Evolutionary conservation across 2,888 invertebrate species (phyloP).

Genomic region (Diloba caeruleocephala): DNA sequence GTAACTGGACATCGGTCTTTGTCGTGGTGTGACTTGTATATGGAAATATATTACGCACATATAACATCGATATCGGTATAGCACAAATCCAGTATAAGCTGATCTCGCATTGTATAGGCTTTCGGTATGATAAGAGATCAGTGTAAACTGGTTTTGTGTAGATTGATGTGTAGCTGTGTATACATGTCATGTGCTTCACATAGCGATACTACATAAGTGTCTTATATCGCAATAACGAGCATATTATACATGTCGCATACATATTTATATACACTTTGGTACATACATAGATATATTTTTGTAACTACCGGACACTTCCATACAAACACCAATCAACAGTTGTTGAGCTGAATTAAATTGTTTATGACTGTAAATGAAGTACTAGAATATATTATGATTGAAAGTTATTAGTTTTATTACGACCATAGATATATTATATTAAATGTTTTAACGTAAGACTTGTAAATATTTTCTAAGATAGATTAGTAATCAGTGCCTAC

Average conservation of each 20-base stretch:
- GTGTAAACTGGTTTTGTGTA: no score
- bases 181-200: not conserved
- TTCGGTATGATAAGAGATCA: no score
- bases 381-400: conserved; percentile 50
- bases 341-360: conserved; percentile 14
- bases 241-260: conserved; percentile 4
- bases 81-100: no score
- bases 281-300: conserved; percentile 43
- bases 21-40: no score
- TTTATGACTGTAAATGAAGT: conserved; percentile 49
- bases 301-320: conserved; percentile 25
- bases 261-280: conserved; percentile 13
- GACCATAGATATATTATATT: conserved; percentile 47
- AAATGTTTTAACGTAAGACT: conserved; percentile 54
- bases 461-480: conserved; percentile 69
- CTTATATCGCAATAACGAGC: conserved; percentile 14
- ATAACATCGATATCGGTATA: no score
- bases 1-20: no score
- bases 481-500: conserved; percentile 70
- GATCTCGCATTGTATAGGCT: no score
- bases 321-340: conserved; percentile 16
- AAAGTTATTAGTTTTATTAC: conserved; percentile 53
- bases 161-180: no score
- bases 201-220: conserved; percentile 4
- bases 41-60: no score